These are phyloP conservation scores for Coremacera marginata DNA, from an alignment of 2,888 invertebrate genomes.

Conservation along the genomic window DNA sequence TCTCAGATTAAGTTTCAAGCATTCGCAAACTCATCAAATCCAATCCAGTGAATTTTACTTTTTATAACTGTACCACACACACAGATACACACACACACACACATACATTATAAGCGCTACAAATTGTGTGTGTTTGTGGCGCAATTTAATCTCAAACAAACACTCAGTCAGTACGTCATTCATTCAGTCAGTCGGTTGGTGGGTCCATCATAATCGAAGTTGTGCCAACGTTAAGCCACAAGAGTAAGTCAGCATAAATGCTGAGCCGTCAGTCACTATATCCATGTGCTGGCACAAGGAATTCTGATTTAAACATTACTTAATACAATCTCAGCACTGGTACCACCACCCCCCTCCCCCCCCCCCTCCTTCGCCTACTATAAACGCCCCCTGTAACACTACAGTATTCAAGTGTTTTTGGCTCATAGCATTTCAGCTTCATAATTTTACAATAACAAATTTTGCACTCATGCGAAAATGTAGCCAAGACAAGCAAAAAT, in stretches of 20 bases:
- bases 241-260: background rate
- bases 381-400: background rate
- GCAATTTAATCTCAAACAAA: slow-evolving; percentile 26
- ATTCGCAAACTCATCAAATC: slow-evolving; percentile 25
- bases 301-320: slow-evolving; percentile 12
- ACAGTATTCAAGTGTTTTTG: too few relatives aligned
- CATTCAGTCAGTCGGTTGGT: background rate
- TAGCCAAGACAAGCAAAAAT: slow-evolving; percentile 33
- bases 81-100: background rate
- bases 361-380: background rate
- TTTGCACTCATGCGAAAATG: slow-evolving; percentile 33
- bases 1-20: background rate
- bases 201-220: too few relatives aligned
- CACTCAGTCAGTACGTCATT: background rate
- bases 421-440: too few relatives aligned
- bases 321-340: background rate
- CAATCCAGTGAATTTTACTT: slow-evolving; percentile 26
- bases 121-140: slow-evolving; percentile 1
- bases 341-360: background rate
- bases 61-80: background rate
- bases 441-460: slow-evolving; percentile 19
- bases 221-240: background rate
- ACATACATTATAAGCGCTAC: background rate
- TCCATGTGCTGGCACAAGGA: background rate
- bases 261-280: background rate